Conservation (phyloP, 2,113 vertebrate genomes). For the Stigmatopora argus region DNA sequence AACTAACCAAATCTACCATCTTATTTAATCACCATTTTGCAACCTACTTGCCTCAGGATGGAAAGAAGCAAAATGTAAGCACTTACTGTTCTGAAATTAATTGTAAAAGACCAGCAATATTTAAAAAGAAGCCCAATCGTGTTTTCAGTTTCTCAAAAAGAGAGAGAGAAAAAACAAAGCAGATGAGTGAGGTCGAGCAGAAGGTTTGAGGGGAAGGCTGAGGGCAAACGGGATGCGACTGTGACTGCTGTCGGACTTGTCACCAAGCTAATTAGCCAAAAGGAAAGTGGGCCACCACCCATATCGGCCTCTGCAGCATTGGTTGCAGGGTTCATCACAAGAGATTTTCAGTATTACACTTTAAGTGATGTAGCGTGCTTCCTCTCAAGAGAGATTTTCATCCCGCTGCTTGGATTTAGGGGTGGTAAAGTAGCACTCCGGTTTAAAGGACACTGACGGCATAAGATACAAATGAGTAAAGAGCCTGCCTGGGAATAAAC, state of each 20-base stretch:
- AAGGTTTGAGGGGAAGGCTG: slow-evolving; percentile 35
- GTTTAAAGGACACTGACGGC: background rate
- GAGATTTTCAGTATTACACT: slow-evolving; percentile 34
- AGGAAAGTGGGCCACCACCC: slow-evolving; percentile 68
- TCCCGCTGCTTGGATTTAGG: slow-evolving; percentile 4
- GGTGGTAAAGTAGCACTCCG: slow-evolving; percentile 1
- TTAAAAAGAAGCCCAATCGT: background rate
- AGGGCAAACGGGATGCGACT: slow-evolving; percentile 52
- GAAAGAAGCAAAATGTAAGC: background rate
- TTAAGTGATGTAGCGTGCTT: background rate
- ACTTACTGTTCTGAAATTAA: background rate
- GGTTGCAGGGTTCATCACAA: slow-evolving; percentile 50
- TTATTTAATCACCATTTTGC: background rate
- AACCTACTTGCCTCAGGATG: background rate
- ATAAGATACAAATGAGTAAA: slow-evolving; percentile 27
- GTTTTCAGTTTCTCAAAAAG: background rate
- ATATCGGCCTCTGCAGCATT: slow-evolving; percentile 62
- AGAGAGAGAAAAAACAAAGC: background rate
- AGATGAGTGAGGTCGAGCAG: slow-evolving; percentile 15
- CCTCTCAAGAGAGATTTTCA: slow-evolving; percentile 20
- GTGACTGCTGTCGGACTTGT: slow-evolving; percentile 57
- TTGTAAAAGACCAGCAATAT: background rate
- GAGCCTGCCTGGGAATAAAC: slow-evolving; percentile 24
- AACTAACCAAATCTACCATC: background rate
- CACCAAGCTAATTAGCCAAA: slow-evolving; percentile 73